Conservation (phyloP, 2,797 vertebrate species). For the Poeciliopsis turneri region DNA sequence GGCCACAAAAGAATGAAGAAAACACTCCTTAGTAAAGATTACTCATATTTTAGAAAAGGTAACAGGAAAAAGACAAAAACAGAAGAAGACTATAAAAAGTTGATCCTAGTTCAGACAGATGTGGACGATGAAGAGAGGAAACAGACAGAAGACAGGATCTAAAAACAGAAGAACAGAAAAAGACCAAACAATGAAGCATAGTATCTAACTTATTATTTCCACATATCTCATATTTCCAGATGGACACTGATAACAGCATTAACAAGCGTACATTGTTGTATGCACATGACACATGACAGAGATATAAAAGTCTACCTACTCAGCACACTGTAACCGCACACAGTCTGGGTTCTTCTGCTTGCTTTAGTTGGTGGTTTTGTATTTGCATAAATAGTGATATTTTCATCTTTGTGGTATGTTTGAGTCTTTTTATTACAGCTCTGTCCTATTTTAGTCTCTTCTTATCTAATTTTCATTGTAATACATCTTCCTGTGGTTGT, state of each 20-base stretch:
- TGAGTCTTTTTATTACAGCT: background rate
- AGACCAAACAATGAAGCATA: background rate
- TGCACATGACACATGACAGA: background rate
- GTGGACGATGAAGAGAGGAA: background rate
- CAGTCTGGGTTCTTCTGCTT: background rate
- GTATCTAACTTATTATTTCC: background rate
- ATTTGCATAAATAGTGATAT: background rate
- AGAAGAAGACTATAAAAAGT: background rate
- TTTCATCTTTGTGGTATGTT: background rate
- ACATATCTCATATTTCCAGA: background rate
- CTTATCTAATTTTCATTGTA: background rate
- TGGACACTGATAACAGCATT: background rate
- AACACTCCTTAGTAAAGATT: background rate
- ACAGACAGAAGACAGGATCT: background rate
- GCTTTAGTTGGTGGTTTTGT: background rate
- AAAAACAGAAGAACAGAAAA: background rate
- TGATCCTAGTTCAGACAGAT: background rate
- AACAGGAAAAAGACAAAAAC: background rate
- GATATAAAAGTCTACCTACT: background rate
- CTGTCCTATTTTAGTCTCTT: background rate
- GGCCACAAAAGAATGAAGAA: conserved; percentile 7
- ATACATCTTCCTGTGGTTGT: background rate
- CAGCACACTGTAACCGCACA: background rate
- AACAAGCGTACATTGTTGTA: background rate
- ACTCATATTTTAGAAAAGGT: background rate